These are phyloP conservation scores for Mizuhopecten yessoensis DNA, from an alignment of 1,140 invertebrate species.

Conservation along the genomic window DNA sequence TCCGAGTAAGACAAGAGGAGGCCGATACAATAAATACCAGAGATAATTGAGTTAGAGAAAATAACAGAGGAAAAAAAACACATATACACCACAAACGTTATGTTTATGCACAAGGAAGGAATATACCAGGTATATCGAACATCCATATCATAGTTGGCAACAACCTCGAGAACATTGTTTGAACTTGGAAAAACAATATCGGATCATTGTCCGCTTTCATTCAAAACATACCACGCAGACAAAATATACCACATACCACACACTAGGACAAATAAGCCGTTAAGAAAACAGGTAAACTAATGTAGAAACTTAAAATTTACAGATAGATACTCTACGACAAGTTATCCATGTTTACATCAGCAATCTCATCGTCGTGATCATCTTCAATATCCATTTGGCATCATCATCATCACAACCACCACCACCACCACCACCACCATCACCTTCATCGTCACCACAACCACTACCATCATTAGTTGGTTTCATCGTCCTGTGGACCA, in stretches of 20 bases:
- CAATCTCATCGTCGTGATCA: background rate
- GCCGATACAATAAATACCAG: background rate
- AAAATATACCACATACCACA: too few species aligned
- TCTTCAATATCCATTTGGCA: too few species aligned
- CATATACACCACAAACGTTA: background rate
- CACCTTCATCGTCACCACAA: too few species aligned
- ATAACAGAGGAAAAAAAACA: background rate
- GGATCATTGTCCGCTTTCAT: background rate
- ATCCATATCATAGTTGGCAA: background rate
- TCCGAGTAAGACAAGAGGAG: too few species aligned
- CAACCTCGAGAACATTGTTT: background rate
- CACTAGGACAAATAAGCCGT: too few species aligned
- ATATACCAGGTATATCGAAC: background rate
- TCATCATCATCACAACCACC: background rate
- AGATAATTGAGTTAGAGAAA: background rate
- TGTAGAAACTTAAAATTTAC: too few species aligned
- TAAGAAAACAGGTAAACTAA: too few species aligned
- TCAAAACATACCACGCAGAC: constrained; percentile 10
- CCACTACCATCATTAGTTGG: too few species aligned
- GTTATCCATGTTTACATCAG: too few species aligned
- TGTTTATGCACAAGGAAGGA: background rate
- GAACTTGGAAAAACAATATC: background rate
- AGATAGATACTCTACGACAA: too few species aligned
- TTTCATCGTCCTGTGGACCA: too few species aligned
- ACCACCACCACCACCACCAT: too few species aligned